Base-by-base conservation (phyloP, 1,140 invertebrate genomes). In the Leptinotarsa texana region DNA sequence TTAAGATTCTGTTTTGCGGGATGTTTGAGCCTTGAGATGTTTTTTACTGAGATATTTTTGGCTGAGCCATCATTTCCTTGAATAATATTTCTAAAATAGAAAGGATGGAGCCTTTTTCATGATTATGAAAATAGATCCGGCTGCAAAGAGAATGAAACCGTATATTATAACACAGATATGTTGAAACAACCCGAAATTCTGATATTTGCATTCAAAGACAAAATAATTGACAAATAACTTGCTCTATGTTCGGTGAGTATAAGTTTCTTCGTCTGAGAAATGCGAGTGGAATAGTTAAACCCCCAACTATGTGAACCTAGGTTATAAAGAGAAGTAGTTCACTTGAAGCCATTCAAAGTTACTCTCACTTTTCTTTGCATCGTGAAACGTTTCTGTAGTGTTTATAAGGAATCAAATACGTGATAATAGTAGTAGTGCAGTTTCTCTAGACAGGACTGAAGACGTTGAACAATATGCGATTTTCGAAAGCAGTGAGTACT, bases 251-350 rank as follows among this genome's bases (percentile, higher is more conserved):
- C 51, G 13, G 51, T 57, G 13, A 11, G 51, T 57, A 33, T 33
- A 5, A 18, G 51, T 57, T 57, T 57, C 51, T 57, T 57, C 51
- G 51, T 57, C 51, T 17, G 51, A 17, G 51, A 57, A 57, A 57
- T 57, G n/a, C 51, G n/a, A 57, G n/a, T 57, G 51, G 51, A 57
- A 57, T 57, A 57, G 51, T 18, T 57, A n/a, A 57, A 57, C 51
- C 51, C 51, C 51, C 51, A 57, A 15, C 51, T 15, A 57, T 57
- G 51, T 15, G 51, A 57, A 57, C 51, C 51, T 57, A 57, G 51
- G 51, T 57, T 57, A 57, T 57, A 57, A 57, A 57, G 51, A 57
- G 51, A 57, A 57, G 51, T 57, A 57, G 51, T 57, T 57, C 51
- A 57, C 51, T 57, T 15, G 51, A 4, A 57, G 51, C 2, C 51